Conservation (phyloP, 2,797 vertebrate genomes). For the Fringilla coelebs region DNA sequence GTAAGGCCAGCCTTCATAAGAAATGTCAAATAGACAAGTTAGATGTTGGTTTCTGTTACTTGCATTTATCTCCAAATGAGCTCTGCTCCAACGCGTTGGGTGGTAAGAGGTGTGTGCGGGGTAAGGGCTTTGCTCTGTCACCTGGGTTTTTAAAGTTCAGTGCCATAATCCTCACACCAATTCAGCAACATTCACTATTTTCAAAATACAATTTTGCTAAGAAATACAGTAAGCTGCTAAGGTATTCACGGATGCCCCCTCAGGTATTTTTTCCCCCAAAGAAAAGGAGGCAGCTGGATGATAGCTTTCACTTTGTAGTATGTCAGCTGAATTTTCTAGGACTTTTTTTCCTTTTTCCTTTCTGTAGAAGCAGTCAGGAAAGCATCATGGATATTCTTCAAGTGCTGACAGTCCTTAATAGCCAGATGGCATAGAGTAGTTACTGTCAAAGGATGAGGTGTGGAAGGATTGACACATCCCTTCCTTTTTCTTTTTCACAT, state of each 20-base stretch:
- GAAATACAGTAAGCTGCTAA: neutral
- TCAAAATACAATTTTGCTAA: neutral
- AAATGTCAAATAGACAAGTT: neutral
- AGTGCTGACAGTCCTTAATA: neutral
- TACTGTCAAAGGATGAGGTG: slow-evolving; percentile 8
- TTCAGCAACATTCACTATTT: neutral
- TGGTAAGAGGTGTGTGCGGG: neutral
- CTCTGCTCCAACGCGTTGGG: fast-evolving
- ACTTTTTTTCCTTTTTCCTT: neutral
- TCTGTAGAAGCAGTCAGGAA: neutral
- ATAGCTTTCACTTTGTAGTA: neutral
- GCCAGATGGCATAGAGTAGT: neutral
- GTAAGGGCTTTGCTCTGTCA: neutral
- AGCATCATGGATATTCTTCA: neutral
- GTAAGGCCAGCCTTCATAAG: fast-evolving
- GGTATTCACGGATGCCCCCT: too few species aligned
- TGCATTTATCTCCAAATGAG: neutral
- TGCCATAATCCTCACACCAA: neutral
- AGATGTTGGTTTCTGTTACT: neutral
- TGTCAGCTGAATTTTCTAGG: neutral
- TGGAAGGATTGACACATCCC: neutral
- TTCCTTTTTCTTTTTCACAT: neutral
- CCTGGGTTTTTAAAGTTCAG: neutral
- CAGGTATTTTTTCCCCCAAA: neutral
- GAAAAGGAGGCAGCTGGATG: neutral